These are phyloP conservation scores for Acanthosepion esculentum DNA, from an alignment of 2,888 invertebrate genomes.

Conservation along the genomic window DNA sequence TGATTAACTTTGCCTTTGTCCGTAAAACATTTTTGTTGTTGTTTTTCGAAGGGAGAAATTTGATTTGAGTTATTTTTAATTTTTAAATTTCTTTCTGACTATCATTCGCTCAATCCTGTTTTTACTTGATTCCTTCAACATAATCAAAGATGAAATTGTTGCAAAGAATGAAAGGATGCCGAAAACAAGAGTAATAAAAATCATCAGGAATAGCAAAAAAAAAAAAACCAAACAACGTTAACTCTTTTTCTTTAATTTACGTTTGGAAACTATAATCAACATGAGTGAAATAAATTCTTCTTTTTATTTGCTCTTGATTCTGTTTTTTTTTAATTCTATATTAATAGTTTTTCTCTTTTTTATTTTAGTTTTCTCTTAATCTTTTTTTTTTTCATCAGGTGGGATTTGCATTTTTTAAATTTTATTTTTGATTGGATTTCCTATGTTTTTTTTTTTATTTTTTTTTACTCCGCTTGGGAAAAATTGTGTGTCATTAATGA, in stretches of 20 bases:
- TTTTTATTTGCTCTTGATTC: too few species aligned
- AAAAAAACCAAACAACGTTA: too few species aligned
- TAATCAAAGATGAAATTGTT: conserved; percentile 24
- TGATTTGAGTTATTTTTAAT: not conserved
- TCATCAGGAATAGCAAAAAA: not conserved
- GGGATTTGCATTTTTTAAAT: too few species aligned
- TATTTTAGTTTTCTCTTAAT: too few species aligned
- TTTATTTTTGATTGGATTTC: too few species aligned
- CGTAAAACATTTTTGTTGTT: not conserved
- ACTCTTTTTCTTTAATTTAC: too few species aligned
- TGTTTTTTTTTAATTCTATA: too few species aligned
- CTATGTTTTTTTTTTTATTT: not conserved
- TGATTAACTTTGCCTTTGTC: not conserved
- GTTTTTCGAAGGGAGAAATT: not conserved
- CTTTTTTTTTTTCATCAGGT: too few species aligned
- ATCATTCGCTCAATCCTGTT: not conserved
- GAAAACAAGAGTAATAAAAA: not conserved
- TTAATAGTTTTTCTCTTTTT: too few species aligned
- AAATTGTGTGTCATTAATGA: conserved; percentile 16
- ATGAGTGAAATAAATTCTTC: too few species aligned
- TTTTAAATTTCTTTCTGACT: not conserved
- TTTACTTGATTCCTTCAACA: not conserved
- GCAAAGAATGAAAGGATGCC: not conserved
- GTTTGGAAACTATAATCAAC: too few species aligned
- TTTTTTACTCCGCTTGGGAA: not conserved